Evolutionary conservation across 2,888 invertebrate species (phyloP).

Genomic region (Drymonia ruficornis): DNA sequence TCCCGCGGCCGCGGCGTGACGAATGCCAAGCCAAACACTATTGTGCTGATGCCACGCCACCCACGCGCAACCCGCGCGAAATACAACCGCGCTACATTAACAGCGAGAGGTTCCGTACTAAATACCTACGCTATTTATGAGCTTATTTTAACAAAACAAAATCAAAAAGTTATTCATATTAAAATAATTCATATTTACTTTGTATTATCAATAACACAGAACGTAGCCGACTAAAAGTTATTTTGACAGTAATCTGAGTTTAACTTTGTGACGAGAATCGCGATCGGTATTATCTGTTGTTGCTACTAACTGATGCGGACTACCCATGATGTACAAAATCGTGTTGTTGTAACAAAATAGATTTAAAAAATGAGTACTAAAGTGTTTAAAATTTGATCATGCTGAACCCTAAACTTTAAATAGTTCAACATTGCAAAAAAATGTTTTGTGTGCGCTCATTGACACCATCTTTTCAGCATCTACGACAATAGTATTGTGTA

Average conservation of each 20-base stretch:
- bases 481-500: slow-evolving; percentile 57
- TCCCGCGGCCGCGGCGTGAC: slow-evolving; percentile 71
- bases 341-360: no score
- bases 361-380: no score
- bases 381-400: background rate
- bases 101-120: slow-evolving; percentile 10
- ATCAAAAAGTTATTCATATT: no score
- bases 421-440: slow-evolving; percentile 9
- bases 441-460: slow-evolving; percentile 49
- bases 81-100: slow-evolving; percentile 35
- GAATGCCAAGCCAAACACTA: slow-evolving; percentile 82
- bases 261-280: no score
- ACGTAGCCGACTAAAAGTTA: no score
- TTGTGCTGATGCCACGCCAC: slow-evolving; percentile 72
- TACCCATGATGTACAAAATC: no score
- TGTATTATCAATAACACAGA: no score
- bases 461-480: slow-evolving; percentile 62
- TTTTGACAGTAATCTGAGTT: no score
- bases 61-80: slow-evolving; percentile 59
- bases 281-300: no score
- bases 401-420: slow-evolving; percentile 20
- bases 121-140: background rate
- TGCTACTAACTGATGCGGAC: no score
- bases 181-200: no score
- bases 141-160: background rate